Conservation (phyloP, 2,113 vertebrate species). For the Stigmatopora argus region DNA sequence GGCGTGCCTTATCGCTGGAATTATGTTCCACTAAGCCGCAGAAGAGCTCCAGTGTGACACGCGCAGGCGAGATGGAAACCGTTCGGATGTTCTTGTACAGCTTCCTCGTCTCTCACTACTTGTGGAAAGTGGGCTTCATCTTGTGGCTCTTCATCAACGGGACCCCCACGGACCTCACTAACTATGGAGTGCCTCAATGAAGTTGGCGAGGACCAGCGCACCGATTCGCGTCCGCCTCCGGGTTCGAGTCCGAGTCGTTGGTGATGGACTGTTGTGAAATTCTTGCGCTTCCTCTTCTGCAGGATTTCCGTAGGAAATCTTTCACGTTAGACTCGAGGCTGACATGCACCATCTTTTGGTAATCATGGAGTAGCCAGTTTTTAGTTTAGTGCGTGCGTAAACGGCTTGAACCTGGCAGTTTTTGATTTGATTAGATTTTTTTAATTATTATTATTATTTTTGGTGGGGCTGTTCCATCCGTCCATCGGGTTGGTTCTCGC, state of each 20-base stretch:
- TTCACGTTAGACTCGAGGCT: constrained; percentile 2
- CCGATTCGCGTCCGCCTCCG: constrained; percentile 21
- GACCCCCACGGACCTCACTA: constrained; percentile 5
- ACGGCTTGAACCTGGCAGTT: constrained; percentile 5
- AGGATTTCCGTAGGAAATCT: constrained; percentile 15
- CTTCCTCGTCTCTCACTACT: constrained; percentile 27
- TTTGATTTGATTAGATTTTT: constrained; percentile 1
- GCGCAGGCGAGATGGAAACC: constrained; percentile 42
- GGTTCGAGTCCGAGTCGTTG: too few species aligned
- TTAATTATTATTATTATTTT: not conserved
- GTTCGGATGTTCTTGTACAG: constrained; percentile 10
- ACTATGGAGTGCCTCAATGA: constrained; percentile 52
- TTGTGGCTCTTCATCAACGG: constrained; percentile 5
- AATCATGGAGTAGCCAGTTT: constrained; percentile 19
- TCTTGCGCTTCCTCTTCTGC: constrained; percentile 23
- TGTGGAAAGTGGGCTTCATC: constrained; percentile 12
- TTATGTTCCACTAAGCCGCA: constrained; percentile 34
- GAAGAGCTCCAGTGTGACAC: constrained; percentile 35
- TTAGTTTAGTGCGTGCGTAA: constrained; percentile 30
- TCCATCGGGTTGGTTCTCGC: not conserved
- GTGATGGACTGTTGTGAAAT: constrained; percentile 42
- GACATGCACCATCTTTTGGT: constrained; percentile 40
- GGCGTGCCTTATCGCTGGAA: constrained; percentile 44
- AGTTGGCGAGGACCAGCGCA: constrained; percentile 43
- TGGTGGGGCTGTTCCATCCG: constrained; percentile 11